Evolutionary conservation across 2,888 invertebrate species (phyloP).

Genomic region (Bursaphelenchus okinawaensis): DNA sequence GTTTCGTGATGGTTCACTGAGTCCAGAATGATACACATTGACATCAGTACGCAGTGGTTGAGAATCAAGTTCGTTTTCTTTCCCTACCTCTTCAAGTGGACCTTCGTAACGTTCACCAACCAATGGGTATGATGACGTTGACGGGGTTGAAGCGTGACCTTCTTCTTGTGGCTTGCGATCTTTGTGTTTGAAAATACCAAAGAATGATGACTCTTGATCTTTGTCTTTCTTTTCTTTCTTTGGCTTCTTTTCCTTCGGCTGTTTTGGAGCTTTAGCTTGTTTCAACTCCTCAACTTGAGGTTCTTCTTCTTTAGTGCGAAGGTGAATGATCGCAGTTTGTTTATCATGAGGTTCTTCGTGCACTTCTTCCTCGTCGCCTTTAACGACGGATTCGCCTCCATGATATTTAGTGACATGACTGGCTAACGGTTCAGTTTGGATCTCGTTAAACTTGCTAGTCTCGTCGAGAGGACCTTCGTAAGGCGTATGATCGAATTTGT

Average conservation of each 20-base stretch:
- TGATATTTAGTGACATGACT: background rate
- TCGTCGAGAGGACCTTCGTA: background rate
- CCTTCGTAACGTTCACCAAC: background rate
- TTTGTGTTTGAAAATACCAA: background rate
- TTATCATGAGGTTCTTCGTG: background rate
- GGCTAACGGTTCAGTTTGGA: background rate
- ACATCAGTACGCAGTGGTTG: background rate
- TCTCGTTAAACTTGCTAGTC: background rate
- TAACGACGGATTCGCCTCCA: background rate
- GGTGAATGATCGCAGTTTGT: background rate
- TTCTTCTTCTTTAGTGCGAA: background rate
- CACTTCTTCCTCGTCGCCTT: background rate
- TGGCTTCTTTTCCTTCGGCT: background rate
- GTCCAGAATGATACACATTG: background rate
- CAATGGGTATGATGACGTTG: background rate
- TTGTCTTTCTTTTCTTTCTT: background rate
- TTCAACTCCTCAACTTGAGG: background rate
- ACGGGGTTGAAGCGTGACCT: background rate
- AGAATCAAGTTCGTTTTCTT: background rate
- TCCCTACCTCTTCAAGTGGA: background rate
- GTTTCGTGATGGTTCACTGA: background rate
- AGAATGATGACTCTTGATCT: background rate
- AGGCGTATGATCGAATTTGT: conserved; percentile 8
- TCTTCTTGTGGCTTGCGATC: background rate
- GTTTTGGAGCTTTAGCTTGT: background rate